These are phyloP conservation scores for Hyles vespertilio DNA, from an alignment of 1,140 invertebrate genomes.

Conservation along the genomic window DNA sequence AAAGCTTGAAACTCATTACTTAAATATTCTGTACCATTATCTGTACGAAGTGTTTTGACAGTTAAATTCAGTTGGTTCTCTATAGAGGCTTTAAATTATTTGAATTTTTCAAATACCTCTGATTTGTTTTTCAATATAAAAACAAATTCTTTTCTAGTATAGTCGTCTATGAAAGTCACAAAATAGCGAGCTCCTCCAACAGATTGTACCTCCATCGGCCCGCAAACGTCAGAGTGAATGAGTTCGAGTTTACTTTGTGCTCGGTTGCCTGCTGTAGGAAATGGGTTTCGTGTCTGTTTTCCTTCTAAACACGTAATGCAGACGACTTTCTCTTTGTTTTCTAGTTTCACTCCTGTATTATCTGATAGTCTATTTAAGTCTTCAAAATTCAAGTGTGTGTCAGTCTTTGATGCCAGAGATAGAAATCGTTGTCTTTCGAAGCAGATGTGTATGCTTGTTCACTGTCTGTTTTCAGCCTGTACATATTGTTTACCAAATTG, in stretches of 20 bases:
- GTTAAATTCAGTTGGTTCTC: conserved; percentile 23
- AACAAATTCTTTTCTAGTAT: conserved; percentile 49
- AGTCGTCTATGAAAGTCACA: conserved; percentile 69
- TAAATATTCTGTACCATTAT: conserved; percentile 30
- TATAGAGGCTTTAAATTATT: conserved; percentile 20
- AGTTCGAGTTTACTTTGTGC: conserved; percentile 24
- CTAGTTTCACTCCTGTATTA: conserved; percentile 21
- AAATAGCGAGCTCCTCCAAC: conserved; percentile 52
- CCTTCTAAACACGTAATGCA: conserved; percentile 29
- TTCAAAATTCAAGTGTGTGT: conserved; percentile 18
- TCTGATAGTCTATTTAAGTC: conserved; percentile 23
- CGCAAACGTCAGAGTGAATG: conserved; percentile 60
- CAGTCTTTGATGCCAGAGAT: conserved; percentile 16
- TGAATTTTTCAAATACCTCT: conserved; percentile 47
- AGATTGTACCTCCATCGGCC: conserved; percentile 54
- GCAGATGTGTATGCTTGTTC: conserved; percentile 17
- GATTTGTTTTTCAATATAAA: conserved; percentile 58
- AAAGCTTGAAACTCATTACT: conserved; percentile 23
- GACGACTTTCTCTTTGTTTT: conserved; percentile 25
- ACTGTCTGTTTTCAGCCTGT: neutral
- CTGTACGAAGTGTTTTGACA: conserved; percentile 31
- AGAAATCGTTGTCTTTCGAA: neutral
- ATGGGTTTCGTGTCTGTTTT: conserved; percentile 28
- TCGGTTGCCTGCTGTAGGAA: conserved; percentile 19
- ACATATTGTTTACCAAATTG: no score